Evolutionary conservation across 2,888 invertebrate species (phyloP).

Genomic region (Drosophila aldrichi): DNA sequence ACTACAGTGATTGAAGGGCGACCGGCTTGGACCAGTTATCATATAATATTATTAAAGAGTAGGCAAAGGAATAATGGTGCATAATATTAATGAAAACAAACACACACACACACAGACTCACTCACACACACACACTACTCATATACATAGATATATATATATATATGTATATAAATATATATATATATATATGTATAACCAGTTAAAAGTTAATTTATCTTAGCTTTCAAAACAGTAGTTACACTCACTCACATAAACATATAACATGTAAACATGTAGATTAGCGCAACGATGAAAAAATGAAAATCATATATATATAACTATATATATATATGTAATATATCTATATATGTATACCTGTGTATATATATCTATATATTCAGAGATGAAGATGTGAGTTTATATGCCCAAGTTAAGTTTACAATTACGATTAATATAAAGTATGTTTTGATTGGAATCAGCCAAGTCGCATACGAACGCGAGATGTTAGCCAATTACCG

Average conservation of each 20-base stretch:
- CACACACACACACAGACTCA: conserved; percentile 22
- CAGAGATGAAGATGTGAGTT: conserved; percentile 25
- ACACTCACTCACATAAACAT: conserved; percentile 12
- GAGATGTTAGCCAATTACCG: conserved; percentile 24
- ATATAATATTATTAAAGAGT: conserved; percentile 63
- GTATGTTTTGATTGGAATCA: conserved; percentile 40
- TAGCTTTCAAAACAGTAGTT: conserved; percentile 43
- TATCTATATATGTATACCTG: conserved; percentile 2
- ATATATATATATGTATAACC: conserved; percentile 45
- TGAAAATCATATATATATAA: conserved; percentile 7
- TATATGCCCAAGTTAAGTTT: conserved; percentile 70
- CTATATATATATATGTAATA: background rate
- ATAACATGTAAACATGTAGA: conserved; percentile 37
- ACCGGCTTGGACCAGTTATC: conserved; percentile 78
- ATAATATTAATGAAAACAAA: conserved; percentile 58
- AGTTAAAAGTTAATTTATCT: conserved; percentile 62
- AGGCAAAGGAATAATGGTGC: conserved; percentile 79
- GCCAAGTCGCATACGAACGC: conserved; percentile 46
- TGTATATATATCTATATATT: conserved; percentile 11
- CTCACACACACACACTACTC: conserved; percentile 4
- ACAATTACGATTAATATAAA: conserved; percentile 62
- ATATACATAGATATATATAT: conserved; percentile 14
- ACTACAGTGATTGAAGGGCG: conserved; percentile 35
- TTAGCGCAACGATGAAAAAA: conserved; percentile 43
- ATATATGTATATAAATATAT: conserved; percentile 14